Conservation (phyloP, 2,113 vertebrate genomes). For the Laticauda colubrina region DNA sequence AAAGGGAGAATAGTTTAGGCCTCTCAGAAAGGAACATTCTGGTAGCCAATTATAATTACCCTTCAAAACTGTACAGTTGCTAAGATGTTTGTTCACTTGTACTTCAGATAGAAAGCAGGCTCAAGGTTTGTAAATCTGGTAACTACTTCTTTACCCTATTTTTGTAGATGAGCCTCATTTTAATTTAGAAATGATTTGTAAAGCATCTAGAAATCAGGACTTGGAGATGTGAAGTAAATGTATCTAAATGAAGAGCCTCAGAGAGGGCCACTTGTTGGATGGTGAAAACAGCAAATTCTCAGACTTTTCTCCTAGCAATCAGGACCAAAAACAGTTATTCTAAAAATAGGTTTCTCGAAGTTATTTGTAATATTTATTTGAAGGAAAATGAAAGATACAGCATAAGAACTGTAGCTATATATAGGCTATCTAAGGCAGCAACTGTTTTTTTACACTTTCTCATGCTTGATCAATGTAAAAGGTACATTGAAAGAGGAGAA, state of each 20-base stretch:
- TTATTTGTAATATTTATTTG: not conserved
- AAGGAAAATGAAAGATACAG: not conserved
- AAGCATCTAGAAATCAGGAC: not conserved
- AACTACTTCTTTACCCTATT: not conserved
- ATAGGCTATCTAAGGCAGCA: not conserved
- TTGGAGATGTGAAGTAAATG: not conserved
- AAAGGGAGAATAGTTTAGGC: not conserved
- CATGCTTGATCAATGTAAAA: not conserved
- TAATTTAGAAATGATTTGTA: not conserved
- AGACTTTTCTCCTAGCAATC: not conserved
- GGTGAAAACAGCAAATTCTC: not conserved
- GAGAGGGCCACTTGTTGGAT: not conserved
- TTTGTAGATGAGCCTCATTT: not conserved
- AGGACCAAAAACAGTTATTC: not conserved
- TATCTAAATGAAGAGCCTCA: not conserved
- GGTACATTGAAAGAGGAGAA: not conserved
- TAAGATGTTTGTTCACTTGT: not conserved
- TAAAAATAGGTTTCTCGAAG: not conserved
- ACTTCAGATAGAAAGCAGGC: not conserved
- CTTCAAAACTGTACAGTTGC: not conserved
- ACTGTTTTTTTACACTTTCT: not conserved
- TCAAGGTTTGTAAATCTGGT: not conserved
- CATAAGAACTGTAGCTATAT: not conserved
- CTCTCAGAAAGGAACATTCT: not conserved
- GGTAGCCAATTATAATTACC: not conserved